Base-by-base conservation (phyloP, 1,140 invertebrate genomes). In the Vanessa atalanta region DNA sequence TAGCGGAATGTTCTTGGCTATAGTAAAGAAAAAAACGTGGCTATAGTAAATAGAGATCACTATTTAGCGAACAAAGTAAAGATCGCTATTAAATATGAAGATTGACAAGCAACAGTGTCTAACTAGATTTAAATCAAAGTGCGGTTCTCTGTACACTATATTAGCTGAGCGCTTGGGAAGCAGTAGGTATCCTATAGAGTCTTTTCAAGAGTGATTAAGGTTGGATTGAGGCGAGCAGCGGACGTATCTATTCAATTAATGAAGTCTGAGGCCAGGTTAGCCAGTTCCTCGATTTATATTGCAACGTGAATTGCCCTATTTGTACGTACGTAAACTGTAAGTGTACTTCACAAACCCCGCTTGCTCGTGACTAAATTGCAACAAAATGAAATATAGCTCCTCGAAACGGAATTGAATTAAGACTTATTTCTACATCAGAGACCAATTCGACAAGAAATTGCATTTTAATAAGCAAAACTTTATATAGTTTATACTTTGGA, bases 221-320 rank as follows among this genome's bases (percentile, higher is more conserved):
- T 83, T 65, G 77, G 83, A 87, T 87, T 89, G 88, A 87, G 84
- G 84, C 86, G 81, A 86, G 78, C 79, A 84, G 81, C 79, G 81
- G 83, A 87, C 83, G 86, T 90, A 92, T 90, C 90, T 89, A 92
- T 92, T 89, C 86, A 92, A 92, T 92, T 92, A 91, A 90, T 83
- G 78, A 81, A 90, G 79, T 88, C 86, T 84, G 82, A 67, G 86
- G 79, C 72, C 80, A 86, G 83, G 82, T 84, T 84, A 77, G 83
- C 84, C 83, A 81, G 82, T 82, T 72, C 80, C 80, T 85, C 80
- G 80, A 88, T 90, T 88, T 89, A 90, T 88, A 87, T 86, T 85
- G 85, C 83, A 88, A 85, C 75, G 77, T 80, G 81, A 88, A 90
- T 87, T 88, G 81, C 80, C 75, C 75, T 84, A 88, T 87, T 89